A percentile compares a stretch with the other conserved stretches of the same genome.
These are phyloP conservation scores for Tupaia tana DNA, from an alignment of 2,113 vertebrate species.

Conservation along the genomic window DNA sequence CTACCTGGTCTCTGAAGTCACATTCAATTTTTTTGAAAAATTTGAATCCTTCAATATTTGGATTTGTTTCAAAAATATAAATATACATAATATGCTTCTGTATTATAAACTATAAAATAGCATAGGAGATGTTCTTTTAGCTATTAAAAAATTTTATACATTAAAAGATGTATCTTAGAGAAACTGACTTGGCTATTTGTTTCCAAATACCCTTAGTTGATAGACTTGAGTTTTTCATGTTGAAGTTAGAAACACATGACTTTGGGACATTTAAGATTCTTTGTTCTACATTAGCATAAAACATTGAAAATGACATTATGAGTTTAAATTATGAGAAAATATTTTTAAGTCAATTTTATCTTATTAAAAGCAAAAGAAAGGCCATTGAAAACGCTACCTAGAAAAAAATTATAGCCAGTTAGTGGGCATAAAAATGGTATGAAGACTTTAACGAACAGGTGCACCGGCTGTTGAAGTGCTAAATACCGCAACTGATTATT, in stretches of 20 bases:
- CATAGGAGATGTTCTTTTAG: neutral
- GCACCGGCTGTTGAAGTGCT: constrained; percentile 66
- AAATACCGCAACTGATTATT: constrained; percentile 61
- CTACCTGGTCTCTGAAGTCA: neutral
- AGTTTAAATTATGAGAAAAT: constrained; percentile 74
- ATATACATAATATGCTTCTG: neutral
- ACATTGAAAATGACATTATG: constrained; percentile 82
- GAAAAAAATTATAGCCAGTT: constrained; percentile 65
- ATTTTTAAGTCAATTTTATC: constrained; percentile 79
- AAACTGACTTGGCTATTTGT: constrained; percentile 23
- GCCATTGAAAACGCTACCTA: constrained; percentile 70
- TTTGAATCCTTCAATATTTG: constrained; percentile 19
- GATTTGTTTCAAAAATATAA: neutral
- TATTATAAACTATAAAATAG: neutral
- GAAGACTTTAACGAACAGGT: constrained; percentile 76
- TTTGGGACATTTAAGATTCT: constrained; percentile 80
- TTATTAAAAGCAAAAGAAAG: constrained; percentile 76
- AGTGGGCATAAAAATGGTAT: constrained; percentile 64
- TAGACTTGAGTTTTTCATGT: neutral
- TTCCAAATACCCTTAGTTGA: constrained; percentile 24
- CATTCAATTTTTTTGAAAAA: neutral
- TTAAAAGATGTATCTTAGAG: constrained; percentile 19
- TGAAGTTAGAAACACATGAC: neutral
- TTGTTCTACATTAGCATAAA: constrained; percentile 80
- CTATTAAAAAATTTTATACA: neutral